A percentile compares a stretch with the other conserved stretches of the same genome.
Evolutionary conservation across 2,888 invertebrate genomes (phyloP).

Genomic region (Tipula confusa): DNA sequence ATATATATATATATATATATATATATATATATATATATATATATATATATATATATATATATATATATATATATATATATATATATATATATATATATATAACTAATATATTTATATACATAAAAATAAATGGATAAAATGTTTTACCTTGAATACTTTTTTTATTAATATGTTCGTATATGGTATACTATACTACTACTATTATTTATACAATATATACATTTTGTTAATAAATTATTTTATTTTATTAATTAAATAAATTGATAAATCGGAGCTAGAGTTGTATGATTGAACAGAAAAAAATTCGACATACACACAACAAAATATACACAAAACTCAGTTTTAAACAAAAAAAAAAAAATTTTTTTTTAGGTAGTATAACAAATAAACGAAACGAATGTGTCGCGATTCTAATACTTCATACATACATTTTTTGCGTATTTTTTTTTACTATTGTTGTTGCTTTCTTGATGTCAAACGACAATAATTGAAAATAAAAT

Average conservation of each 20-base stretch:
- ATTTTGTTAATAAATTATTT: constrained; percentile 3
- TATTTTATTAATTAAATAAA: neutral
- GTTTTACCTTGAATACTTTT: constrained; percentile 21
- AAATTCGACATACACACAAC: neutral
- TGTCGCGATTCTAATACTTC: constrained; percentile 12
- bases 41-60: too few relatives aligned
- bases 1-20: too few relatives aligned
- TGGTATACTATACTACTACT: neutral
- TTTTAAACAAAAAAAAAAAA: neutral
- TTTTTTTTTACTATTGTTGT: too few relatives aligned
- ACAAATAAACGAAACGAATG: neutral
- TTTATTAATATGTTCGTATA: neutral
- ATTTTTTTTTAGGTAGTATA: neutral
- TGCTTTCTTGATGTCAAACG: neutral
- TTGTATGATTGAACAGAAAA: neutral
- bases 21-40: too few relatives aligned
- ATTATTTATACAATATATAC: neutral
- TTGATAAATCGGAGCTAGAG: neutral
- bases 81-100: neutral
- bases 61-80: neutral
- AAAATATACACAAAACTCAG: neutral
- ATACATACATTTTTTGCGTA: neutral
- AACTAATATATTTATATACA: neutral
- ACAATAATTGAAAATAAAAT: neutral
- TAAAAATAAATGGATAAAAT: neutral